Evolutionary conservation across 2,888 invertebrate species (phyloP), one percentile per base, ranked within the genome.

Genomic region (Pyrgus malvae): DNA sequence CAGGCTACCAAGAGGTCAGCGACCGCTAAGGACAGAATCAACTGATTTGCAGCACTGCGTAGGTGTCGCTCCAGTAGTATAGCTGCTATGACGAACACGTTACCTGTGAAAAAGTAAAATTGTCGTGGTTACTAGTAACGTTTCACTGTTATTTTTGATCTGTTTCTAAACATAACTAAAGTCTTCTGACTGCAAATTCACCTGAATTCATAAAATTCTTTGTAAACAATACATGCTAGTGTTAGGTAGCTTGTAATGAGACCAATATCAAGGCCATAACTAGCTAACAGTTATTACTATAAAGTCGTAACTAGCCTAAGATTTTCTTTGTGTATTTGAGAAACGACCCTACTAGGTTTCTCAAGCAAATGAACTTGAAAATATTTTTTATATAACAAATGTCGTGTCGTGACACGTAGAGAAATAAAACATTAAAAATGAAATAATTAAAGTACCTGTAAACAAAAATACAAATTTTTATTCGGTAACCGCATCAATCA

Each of bases 61-160:
- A 98, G 91, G 78, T 96, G 95, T 63, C 95, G 91, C 80, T 97
- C 98, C 67, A 97, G 88, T 58, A 97, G 86, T 68, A 98, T 97
- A 59, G 98, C 98, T 23, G 97, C 95, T 84, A 98, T 97, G 71
- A 98, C 98, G 87, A 98, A 97, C 54, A 97, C 95, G 85, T 98
- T 98, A 63, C 98, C 98, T 96, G 91, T 3, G 83, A 21, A 29
- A 35, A 35, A 8, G 16, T 16, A 16, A 16, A 8, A 33, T 35
- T 16, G 16, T 27, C n/a, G n/a, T n/a, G n/a, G n/a, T n/a, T 17
- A 16, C 16, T 9, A 16, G 8, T 16, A 16, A 35, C 9, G 16
- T 35, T 16, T 35, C 3, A 16, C 35, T 35, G 14, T 35, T 35
- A 35, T 35, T 35, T 35, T 16, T 35, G 4, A 16, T 9, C 5